phyloP scores from a whole-genome alignment of 1,140 invertebrate species.

The Colletes latitarsis region DNA sequence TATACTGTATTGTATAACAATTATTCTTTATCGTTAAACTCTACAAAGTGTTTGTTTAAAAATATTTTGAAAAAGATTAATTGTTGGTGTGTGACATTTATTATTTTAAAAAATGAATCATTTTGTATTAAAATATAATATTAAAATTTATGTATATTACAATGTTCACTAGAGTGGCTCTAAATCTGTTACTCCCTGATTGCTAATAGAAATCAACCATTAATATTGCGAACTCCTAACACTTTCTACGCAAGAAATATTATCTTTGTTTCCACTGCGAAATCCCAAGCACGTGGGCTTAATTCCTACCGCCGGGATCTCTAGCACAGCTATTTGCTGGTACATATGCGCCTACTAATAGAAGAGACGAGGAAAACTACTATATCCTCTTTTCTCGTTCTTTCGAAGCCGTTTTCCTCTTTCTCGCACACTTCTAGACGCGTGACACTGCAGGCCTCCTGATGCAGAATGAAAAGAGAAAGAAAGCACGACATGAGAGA shows the following conservation, averaged over 20 bases:
- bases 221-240: not conserved
- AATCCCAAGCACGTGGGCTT: not conserved
- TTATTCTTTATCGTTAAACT: too few relatives aligned
- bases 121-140: too few relatives aligned
- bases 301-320: not conserved
- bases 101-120: too few relatives aligned
- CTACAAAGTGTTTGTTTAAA: too few relatives aligned
- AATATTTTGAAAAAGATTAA: too few relatives aligned
- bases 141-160: too few relatives aligned
- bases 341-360: not conserved
- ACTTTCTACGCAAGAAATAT: not conserved
- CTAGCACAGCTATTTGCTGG: not conserved
- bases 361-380: not conserved
- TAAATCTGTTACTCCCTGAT: too few relatives aligned
- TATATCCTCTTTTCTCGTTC: not conserved
- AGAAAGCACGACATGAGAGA: conserved; percentile 11
- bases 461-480: conserved; percentile 19
- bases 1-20: too few relatives aligned
- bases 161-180: too few relatives aligned
- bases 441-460: conserved; percentile 24
- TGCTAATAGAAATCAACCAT: too few relatives aligned
- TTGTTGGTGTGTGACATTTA: too few relatives aligned
- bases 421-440: conserved; percentile 24
- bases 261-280: not conserved
- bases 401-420: not conserved